Conservation (phyloP, 2,113 vertebrate genomes). For the Phalacrocorax brasilianus region DNA sequence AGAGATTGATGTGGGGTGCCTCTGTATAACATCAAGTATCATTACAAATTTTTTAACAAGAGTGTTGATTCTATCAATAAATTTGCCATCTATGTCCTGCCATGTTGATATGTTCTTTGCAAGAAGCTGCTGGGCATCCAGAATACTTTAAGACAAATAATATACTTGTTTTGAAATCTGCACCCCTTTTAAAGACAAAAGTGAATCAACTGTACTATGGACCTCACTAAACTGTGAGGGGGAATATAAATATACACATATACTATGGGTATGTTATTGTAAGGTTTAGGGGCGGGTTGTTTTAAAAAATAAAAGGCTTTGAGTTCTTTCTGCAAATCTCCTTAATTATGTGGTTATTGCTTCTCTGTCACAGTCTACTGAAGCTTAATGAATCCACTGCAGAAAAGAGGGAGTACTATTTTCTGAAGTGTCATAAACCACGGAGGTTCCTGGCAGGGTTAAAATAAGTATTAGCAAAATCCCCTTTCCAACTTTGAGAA, state of each 20-base stretch:
- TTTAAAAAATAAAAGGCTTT: background rate
- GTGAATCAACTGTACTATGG: background rate
- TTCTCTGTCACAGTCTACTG: conserved; percentile 35
- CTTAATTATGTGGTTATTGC: conserved; percentile 12
- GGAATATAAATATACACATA: background rate
- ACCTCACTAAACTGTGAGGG: background rate
- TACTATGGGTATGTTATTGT: background rate
- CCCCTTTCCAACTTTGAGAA: background rate
- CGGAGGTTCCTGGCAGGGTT: background rate
- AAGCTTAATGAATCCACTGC: conserved; percentile 14
- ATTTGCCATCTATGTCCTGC: background rate
- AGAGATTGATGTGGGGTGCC: background rate
- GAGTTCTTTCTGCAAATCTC: background rate
- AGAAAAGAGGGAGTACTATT: background rate
- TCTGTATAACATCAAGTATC: background rate
- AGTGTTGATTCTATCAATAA: background rate
- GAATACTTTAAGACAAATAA: background rate
- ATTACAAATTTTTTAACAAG: background rate
- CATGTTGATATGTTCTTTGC: background rate
- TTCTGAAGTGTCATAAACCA: background rate
- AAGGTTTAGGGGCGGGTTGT: background rate
- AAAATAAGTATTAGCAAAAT: background rate
- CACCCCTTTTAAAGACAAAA: background rate
- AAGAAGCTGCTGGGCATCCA: background rate
- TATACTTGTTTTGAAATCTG: background rate